Conservation (phyloP, 2,888 invertebrate genomes). For the Platycheirus albimanus region DNA sequence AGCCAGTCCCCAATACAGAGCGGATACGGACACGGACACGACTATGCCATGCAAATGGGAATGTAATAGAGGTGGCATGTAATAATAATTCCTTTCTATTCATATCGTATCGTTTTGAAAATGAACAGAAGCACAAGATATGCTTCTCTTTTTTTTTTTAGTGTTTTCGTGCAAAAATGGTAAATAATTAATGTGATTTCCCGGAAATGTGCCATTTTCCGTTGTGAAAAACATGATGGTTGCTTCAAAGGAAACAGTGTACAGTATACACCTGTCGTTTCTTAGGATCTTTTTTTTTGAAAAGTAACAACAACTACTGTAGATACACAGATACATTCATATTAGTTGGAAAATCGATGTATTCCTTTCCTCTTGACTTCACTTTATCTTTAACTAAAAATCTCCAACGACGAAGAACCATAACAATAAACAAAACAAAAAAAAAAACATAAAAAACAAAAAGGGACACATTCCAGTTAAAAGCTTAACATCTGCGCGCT, state of each 20-base stretch:
- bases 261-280: conserved; percentile 4
- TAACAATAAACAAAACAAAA: conserved; percentile 70
- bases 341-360: conserved; percentile 8
- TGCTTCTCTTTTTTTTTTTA: too few relatives aligned
- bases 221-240: not conserved
- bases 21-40: not conserved
- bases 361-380: not conserved
- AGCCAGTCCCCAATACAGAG: conserved; percentile 7
- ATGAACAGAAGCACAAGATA: not conserved
- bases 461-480: conserved; percentile 66
- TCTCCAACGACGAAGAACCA: conserved; percentile 35
- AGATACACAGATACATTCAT: not conserved
- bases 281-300: not conserved
- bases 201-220: conserved; percentile 46
- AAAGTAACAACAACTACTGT: not conserved
- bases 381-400: conserved; percentile 16
- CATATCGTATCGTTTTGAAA: conserved; percentile 16
- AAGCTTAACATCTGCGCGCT: conserved; percentile 67
- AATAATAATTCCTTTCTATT: conserved; percentile 16
- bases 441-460: conserved; percentile 67
- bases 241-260: not conserved
- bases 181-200: conserved; percentile 36
- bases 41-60: conserved; percentile 16
- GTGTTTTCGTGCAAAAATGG: not conserved
- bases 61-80: conserved; percentile 40